These are phyloP conservation scores for Myotis yumanensis DNA, from an alignment of 2,113 vertebrate species.

Conservation along the genomic window DNA sequence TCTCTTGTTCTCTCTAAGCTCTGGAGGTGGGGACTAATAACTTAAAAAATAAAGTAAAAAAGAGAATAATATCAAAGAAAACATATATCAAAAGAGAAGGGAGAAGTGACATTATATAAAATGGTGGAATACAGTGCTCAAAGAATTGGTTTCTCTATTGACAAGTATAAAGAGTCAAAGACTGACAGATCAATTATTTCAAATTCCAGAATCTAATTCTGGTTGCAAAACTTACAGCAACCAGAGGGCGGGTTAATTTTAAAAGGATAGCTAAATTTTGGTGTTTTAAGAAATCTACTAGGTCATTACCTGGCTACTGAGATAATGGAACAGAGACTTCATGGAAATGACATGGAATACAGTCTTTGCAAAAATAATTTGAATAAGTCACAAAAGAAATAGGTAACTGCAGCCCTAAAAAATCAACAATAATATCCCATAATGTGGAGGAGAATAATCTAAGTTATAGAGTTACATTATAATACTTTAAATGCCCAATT, in stretches of 20 bases:
- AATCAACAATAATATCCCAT: neutral
- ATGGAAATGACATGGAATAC: neutral
- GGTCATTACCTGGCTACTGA: neutral
- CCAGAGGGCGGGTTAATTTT: neutral
- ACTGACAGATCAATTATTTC: neutral
- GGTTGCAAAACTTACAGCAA: neutral
- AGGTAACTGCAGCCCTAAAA: neutral
- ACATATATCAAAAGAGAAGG: neutral
- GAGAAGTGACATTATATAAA: neutral
- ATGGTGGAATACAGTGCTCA: neutral
- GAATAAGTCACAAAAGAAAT: neutral
- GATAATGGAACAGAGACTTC: neutral
- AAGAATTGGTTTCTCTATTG: neutral
- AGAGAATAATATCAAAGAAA: neutral
- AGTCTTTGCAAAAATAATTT: neutral
- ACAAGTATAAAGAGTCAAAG: neutral
- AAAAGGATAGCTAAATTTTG: neutral
- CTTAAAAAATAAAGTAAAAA: conserved; percentile 13
- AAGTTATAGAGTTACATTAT: neutral
- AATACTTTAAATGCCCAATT: neutral
- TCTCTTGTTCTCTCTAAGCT: neutral
- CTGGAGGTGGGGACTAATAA: neutral
- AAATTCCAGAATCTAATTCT: neutral
- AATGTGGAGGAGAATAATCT: neutral
- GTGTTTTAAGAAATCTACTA: conserved; percentile 1